Conservation (phyloP, 1,140 invertebrate species). For the Nebria ingens region DNA sequence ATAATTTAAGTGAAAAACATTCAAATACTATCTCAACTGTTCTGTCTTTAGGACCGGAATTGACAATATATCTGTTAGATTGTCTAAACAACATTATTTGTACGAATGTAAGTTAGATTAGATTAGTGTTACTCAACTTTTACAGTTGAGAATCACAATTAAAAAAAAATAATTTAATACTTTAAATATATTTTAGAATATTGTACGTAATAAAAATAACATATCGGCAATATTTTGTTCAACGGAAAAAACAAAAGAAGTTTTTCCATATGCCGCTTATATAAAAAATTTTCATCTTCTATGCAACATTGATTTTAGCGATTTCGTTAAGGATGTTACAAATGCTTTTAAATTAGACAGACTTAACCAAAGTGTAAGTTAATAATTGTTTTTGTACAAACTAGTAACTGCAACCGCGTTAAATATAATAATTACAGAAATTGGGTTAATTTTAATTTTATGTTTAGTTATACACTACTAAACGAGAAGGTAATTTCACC, state of each 20-base stretch:
- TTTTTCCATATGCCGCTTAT: not conserved
- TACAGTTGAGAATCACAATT: too few species aligned
- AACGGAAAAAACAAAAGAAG: not conserved
- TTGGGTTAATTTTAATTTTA: not conserved
- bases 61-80: not conserved
- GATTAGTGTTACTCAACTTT: too few species aligned
- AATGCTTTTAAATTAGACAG: not conserved
- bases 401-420: too few species aligned
- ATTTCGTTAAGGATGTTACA: not conserved
- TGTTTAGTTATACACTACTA: not conserved
- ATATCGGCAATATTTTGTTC: slow-evolving; percentile 1
- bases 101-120: not conserved
- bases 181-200: not conserved
- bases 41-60: not conserved
- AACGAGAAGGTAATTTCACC: not conserved
- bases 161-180: too few species aligned
- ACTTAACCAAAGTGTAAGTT: not conserved
- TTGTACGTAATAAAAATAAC: not conserved
- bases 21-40: not conserved
- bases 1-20: not conserved
- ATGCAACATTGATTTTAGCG: not conserved
- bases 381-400: too few species aligned
- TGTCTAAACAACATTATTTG: not conserved
- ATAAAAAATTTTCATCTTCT: not conserved
- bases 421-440: not conserved